Conservation (phyloP, 2,888 invertebrate species). For the Linnaemya tessellans region DNA sequence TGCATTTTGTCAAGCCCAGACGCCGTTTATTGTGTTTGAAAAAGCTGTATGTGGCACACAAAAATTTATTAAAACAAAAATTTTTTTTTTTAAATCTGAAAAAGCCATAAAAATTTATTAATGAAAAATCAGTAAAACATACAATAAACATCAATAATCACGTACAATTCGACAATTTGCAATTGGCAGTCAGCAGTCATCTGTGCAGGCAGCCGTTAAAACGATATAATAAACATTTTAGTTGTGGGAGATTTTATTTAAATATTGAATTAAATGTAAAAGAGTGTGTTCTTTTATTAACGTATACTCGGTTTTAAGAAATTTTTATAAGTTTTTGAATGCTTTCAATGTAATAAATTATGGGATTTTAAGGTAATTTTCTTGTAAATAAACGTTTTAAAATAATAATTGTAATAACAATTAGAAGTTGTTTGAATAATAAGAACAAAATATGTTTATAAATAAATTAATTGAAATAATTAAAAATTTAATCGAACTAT, state of each 20-base stretch:
- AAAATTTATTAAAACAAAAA: not conserved
- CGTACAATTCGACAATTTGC: slow-evolving; percentile 51
- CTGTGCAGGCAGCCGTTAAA: slow-evolving; percentile 15
- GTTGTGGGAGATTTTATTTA: slow-evolving; percentile 11
- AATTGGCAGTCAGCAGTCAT: slow-evolving; percentile 47
- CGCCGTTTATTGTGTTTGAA: slow-evolving; percentile 25
- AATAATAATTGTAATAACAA: too few relatives aligned
- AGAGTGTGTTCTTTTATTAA: not conserved
- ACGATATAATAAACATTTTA: not conserved
- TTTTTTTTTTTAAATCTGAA: not conserved
- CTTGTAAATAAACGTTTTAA: too few relatives aligned
- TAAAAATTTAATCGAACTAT: too few relatives aligned
- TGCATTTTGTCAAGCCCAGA: slow-evolving; percentile 32
- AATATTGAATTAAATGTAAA: not conserved
- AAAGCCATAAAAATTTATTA: slow-evolving; percentile 35
- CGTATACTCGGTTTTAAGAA: too few relatives aligned
- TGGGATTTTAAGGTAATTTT: too few relatives aligned
- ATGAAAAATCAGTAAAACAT: slow-evolving; percentile 1
- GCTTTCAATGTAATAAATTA: too few relatives aligned
- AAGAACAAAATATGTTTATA: too few relatives aligned
- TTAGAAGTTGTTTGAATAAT: too few relatives aligned
- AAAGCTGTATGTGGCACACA: not conserved
- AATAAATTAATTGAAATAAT: too few relatives aligned
- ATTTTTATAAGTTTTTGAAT: too few relatives aligned
- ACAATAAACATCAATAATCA: slow-evolving; percentile 50